Evolutionary conservation across 2,797 vertebrate genomes (phyloP).

Genomic region (Bryconaethiops microstoma): DNA sequence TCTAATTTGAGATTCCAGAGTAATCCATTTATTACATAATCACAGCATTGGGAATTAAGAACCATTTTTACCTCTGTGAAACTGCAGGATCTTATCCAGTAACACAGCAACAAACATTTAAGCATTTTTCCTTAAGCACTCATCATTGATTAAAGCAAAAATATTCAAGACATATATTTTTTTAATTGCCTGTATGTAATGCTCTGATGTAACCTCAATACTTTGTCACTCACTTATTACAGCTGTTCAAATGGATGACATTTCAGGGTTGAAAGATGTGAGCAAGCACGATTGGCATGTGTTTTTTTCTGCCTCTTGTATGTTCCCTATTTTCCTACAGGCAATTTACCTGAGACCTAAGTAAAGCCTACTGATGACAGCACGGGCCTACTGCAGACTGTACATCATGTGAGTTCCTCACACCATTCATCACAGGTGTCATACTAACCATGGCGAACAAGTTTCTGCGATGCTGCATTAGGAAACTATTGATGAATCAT

Average conservation of each 20-base stretch:
- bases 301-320: constrained; percentile 32
- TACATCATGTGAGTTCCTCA: constrained; percentile 51
- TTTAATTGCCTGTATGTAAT: background rate
- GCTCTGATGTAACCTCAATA: constrained; percentile 21
- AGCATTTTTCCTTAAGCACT: background rate
- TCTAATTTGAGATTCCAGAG: no score
- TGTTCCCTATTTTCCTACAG: constrained; percentile 54
- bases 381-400: constrained; percentile 50
- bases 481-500: constrained; percentile 67
- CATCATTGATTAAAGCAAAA: background rate
- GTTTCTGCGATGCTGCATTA: constrained; percentile 59
- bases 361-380: constrained; percentile 63
- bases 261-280: constrained; percentile 49
- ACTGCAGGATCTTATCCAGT: no score
- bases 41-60: no score
- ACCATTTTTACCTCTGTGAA: no score
- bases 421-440: constrained; percentile 58
- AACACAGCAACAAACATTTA: background rate
- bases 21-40: no score
- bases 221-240: constrained; percentile 57
- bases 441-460: constrained; percentile 55
- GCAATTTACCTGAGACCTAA: constrained; percentile 57
- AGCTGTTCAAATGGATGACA: constrained; percentile 57
- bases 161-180: background rate
- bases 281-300: constrained; percentile 67